Base-by-base conservation (phyloP, 1,140 invertebrate species). In the Thrips palmi region DNA sequence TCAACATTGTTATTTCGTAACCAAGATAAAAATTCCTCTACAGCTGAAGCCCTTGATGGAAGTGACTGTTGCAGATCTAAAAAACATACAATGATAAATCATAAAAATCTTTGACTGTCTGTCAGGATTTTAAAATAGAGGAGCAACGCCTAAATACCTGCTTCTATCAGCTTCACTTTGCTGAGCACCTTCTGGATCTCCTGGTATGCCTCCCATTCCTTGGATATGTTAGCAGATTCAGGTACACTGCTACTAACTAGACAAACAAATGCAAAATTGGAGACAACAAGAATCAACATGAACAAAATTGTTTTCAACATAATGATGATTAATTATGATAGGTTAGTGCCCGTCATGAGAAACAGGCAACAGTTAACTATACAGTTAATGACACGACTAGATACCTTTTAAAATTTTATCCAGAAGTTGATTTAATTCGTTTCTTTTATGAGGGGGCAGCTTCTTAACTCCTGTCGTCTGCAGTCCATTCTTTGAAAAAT, bases 121-220 rank as follows among this genome's bases (percentile, higher is more conserved):
- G 2, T 35, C 18, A 37, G 15, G 12, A 4, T 11, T 39, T 28
- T 14, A 24, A 7, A 33, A 37, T 11, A 18, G 38, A 5, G 14
- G n/a, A 12, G 23, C 3, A 20, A 29, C 6, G 3, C 11, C 8
- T 5, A 21, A 22, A 31, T 32, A 51, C 47, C 49, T 43, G 35
- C 36, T 48, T 68, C 64, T 31, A 64, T 48, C 41, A 56, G 52
- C 22, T 50, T 45, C 5, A 67, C 57, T 45, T 60, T 60, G 41
- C 58, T 51, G n/a, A 67, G 46, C 4, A 64, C 32, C 12, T 54
- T 52, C 41, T 56, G 48, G 20, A 67, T 57, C 44, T 62, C 57
- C 15, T 52, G 25, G 45, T 60, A 61, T 33, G 62, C 57, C 11
- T 64, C 60, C 55, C 55, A 62, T 45, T 65, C 62, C 45, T 57